Conservation (phyloP, 2,797 vertebrate species). For the Cephalopachus bancanus region DNA sequence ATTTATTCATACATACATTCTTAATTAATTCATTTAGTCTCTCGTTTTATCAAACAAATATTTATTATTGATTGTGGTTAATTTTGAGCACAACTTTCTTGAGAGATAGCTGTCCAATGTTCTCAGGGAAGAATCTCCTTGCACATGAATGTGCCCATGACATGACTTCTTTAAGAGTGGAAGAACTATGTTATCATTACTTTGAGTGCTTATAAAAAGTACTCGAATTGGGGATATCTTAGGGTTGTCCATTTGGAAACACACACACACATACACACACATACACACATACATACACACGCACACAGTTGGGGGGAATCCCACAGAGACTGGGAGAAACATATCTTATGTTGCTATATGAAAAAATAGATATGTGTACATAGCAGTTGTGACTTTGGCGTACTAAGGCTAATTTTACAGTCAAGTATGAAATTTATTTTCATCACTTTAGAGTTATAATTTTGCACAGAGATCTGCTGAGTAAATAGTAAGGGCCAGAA, state of each 20-base stretch:
- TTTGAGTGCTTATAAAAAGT: constrained; percentile 31
- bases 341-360: not conserved
- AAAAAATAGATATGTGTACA: not conserved
- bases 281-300: not conserved
- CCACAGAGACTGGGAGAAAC: not conserved
- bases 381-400: not conserved
- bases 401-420: not conserved
- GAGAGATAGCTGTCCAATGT: not conserved
- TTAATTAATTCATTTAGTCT: constrained; percentile 15
- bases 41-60: constrained; percentile 23
- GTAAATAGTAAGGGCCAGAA: not conserved
- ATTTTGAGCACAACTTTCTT: not conserved
- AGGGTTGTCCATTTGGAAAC: not conserved
- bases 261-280: too few relatives aligned
- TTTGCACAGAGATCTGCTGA: constrained; percentile 41
- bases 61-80: not conserved
- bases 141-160: not conserved
- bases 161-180: not conserved
- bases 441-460: not conserved
- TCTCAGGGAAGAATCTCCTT: not conserved
- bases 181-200: not conserved
- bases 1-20: not conserved
- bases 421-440: not conserved
- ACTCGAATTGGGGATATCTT: not conserved
- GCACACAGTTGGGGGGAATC: not conserved